Percentiles rank a stretch among this genome's conserved stretches.
Evolutionary conservation across 2,888 invertebrate species (phyloP).

Genomic region (Plutella xylostella): DNA sequence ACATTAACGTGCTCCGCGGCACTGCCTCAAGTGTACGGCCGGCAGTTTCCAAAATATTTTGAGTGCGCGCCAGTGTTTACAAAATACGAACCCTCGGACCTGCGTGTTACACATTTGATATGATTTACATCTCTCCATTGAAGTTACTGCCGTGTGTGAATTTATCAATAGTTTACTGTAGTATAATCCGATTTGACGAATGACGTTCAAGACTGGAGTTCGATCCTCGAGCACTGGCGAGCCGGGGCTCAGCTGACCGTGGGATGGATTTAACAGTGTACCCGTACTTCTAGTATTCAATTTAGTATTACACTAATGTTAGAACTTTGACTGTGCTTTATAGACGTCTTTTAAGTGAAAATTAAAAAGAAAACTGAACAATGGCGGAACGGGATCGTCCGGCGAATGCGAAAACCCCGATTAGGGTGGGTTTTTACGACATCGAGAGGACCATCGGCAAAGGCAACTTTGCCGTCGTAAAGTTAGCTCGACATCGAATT

Average conservation of each 20-base stretch:
- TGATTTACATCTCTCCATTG: slow-evolving; percentile 30
- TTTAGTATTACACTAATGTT: background rate
- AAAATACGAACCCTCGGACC: slow-evolving; percentile 2
- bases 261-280: no score
- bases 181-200: slow-evolving; percentile 21
- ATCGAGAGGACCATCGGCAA: slow-evolving; percentile 98
- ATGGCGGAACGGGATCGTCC: slow-evolving; percentile 71
- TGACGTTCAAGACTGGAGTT: slow-evolving; percentile 20
- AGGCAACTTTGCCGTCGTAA: slow-evolving; percentile 99
- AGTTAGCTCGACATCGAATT: slow-evolving; percentile 96
- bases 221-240: slow-evolving; percentile 19
- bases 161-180: slow-evolving; percentile 11
- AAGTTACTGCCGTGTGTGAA: slow-evolving; percentile 3
- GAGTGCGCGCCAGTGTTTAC: background rate
- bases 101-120: slow-evolving; percentile 39
- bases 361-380: background rate
- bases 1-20: slow-evolving; percentile 30
- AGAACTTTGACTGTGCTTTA: background rate
- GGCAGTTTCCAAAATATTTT: slow-evolving; percentile 12
- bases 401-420: slow-evolving; percentile 76
- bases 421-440: slow-evolving; percentile 97
- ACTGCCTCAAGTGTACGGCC: slow-evolving; percentile 26
- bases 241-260: slow-evolving; percentile 5
- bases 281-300: background rate
- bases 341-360: background rate